Percentiles rank a stretch among this genome's conserved stretches.
Evolutionary conservation across 2,113 vertebrate genomes (phyloP).

Genomic region (Haplochromis burtoni): DNA sequence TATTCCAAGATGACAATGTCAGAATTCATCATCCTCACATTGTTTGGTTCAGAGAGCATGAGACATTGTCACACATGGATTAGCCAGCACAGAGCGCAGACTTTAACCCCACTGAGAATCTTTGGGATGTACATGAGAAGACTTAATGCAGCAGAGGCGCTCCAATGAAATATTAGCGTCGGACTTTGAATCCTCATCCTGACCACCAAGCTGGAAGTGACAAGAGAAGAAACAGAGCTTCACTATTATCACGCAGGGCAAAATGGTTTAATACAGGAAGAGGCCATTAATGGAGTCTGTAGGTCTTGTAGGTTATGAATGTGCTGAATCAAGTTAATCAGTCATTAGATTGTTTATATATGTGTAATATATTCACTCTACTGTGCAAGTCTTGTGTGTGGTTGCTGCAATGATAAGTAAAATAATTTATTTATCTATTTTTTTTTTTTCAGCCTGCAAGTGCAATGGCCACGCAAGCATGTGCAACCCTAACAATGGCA

Average conservation of each 20-base stretch:
- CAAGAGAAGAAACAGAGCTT: accelerated
- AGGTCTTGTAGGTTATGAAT: neutral
- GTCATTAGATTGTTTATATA: neutral
- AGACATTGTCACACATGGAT: neutral
- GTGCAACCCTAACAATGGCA: conserved; percentile 90
- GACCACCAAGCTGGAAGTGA: neutral
- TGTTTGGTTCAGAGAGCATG: neutral
- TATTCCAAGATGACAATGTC: neutral
- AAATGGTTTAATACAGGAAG: neutral
- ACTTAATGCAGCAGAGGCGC: neutral
- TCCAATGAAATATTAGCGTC: neutral
- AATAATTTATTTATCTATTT: neutral
- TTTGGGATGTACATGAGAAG: neutral
- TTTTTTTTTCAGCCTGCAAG: conserved; percentile 80
- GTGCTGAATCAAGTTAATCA: neutral
- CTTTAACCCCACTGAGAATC: neutral
- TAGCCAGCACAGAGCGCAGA: neutral
- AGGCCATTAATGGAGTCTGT: neutral
- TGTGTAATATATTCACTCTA: neutral
- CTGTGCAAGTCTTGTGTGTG: neutral
- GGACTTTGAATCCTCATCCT: neutral
- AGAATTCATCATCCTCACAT: neutral
- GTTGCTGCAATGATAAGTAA: neutral
- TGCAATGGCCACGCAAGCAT: conserved; percentile 94
- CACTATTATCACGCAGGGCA: neutral